Base-by-base conservation (phyloP, 2,113 vertebrate genomes). In the Willisornis vidua region DNA sequence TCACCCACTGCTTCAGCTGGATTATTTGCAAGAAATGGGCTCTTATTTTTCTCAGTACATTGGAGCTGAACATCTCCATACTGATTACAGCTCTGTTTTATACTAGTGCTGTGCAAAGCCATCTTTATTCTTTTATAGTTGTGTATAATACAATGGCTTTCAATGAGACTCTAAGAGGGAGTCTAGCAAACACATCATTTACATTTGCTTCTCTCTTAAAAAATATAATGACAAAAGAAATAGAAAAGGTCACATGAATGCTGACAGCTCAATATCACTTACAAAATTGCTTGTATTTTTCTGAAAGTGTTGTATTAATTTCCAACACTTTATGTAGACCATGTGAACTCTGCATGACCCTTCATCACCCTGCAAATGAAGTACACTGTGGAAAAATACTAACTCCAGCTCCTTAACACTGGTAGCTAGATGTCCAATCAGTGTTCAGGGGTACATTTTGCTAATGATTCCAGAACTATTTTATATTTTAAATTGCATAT, bases 261-360 rank as follows among this genome's bases (percentile, higher is more conserved):
- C 6, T 37, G 35, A 37, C 39, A 82, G 29, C 31, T 78, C 20
- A 65, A 13, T 85, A 74, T 87, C 14, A 18, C 14, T 87, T 85
- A 43, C 55, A 66, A 77, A 95, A 73, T 59, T 73, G 5, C 12
- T 66, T 96, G 25, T 63, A 29, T 81, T 97, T 95, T 96, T 87
- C 63, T 46, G 39, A 68, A 89, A 77, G 9, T 51, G 41, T 43
- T 51, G 41, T 43, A 41, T 91, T 76, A 74, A 65, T 85, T 90
- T 92, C 77, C 37, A 79, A 35, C 29, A 65, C 5, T 52, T 67
- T 55, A 28, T 57, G 18, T 57, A 73, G 67, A 71, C 19, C 17
- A 25, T 25, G 4, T 59, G 46, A 90, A 85, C 14, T 66, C 51
- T 78, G 7, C 17, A 51, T 72, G 54, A 95, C 16, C 48, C n/a